These are phyloP conservation scores for Clusia tigrina DNA, from an alignment of 2,888 invertebrate genomes.

Conservation along the genomic window DNA sequence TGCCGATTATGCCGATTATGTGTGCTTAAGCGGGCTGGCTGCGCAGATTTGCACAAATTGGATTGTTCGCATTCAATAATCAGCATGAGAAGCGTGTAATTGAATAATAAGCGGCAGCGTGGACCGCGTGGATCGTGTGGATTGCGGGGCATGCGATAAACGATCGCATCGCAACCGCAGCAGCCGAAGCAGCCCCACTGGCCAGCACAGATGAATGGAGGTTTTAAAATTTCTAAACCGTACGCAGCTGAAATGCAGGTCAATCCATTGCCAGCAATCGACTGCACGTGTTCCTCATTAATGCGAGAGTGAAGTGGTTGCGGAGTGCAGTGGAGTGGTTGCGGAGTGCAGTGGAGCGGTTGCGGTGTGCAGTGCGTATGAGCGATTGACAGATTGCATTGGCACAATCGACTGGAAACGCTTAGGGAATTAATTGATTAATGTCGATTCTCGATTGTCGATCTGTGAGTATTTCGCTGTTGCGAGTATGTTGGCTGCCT, in stretches of 20 bases:
- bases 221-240: constrained; percentile 7
- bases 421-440: constrained; percentile 23
- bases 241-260: constrained; percentile 44
- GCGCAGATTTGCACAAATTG: not conserved
- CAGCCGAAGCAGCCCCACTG: not conserved
- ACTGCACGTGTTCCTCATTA: constrained; percentile 24
- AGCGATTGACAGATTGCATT: constrained; percentile 17
- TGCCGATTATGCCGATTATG: not conserved
- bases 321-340: too few species aligned
- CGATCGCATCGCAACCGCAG: not conserved
- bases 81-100: constrained; percentile 39
- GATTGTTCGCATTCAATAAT: constrained; percentile 9
- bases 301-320: too few species aligned
- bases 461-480: too few species aligned
- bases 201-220: constrained; percentile 11
- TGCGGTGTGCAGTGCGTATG: not conserved
- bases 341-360: too few species aligned
- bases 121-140: constrained; percentile 32
- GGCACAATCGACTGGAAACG: constrained; percentile 15
- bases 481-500: not conserved
- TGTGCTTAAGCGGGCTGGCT: not conserved
- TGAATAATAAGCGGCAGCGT: constrained; percentile 48
- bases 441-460: too few species aligned
- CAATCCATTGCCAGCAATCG: constrained; percentile 34
- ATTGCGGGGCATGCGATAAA: not conserved